Percentiles rank a stretch among this genome's conserved stretches.
These are phyloP conservation scores for Gymnoscelis rufifasciata DNA, from an alignment of 2,888 invertebrate species.

Conservation along the genomic window DNA sequence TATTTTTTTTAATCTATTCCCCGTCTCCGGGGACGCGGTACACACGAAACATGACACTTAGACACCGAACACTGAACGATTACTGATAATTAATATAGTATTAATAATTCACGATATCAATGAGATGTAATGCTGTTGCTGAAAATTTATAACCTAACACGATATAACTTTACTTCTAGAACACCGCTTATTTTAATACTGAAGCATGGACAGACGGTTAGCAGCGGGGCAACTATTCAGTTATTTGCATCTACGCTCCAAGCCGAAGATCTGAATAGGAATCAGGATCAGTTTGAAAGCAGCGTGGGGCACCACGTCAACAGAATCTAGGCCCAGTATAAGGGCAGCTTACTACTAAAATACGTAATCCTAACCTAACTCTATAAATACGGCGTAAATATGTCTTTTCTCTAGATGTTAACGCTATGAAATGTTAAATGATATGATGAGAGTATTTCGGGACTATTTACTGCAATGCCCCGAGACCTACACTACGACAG, in stretches of 20 bases:
- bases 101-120: neutral
- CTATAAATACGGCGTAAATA: constrained; percentile 59
- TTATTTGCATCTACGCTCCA: too few species aligned
- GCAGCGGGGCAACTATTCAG: neutral
- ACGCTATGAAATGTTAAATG: constrained; percentile 74
- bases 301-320: constrained; percentile 22
- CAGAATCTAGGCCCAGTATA: constrained; percentile 46
- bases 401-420: constrained; percentile 64
- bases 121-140: constrained; percentile 10
- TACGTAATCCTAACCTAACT: constrained; percentile 47
- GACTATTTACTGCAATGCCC: constrained; percentile 25
- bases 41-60: too few species aligned
- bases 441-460: constrained; percentile 64
- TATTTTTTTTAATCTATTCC: too few species aligned
- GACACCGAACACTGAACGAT: too few species aligned
- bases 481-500: constrained; percentile 34
- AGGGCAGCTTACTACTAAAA: constrained; percentile 53
- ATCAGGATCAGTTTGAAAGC: constrained; percentile 2
- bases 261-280: constrained; percentile 6
- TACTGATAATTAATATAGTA: too few species aligned
- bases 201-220: neutral
- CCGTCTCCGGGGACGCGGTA: too few species aligned
- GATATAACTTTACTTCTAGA: constrained; percentile 1
- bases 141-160: constrained; percentile 8
- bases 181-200: constrained; percentile 4